Percentiles rank a stretch among this genome's conserved stretches.
These are phyloP conservation scores for Phorcus lineatus DNA, from an alignment of 2,888 invertebrate genomes.

Conservation along the genomic window DNA sequence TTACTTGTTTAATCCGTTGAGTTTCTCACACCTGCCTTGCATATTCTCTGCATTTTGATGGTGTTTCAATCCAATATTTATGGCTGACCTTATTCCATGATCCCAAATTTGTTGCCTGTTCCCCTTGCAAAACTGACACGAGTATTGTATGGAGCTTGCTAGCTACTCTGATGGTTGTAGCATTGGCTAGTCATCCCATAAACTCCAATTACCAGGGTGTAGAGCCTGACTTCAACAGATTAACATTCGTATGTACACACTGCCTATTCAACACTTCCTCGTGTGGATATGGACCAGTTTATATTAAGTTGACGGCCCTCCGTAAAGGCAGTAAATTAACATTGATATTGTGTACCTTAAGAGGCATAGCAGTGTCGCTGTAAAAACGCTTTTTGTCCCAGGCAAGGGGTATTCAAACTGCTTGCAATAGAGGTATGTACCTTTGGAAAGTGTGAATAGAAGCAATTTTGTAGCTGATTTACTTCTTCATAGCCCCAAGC, in stretches of 20 bases:
- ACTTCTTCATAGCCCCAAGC: slow-evolving; percentile 8
- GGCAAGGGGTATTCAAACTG: slow-evolving; percentile 7
- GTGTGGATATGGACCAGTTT: slow-evolving; percentile 9
- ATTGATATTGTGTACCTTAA: slow-evolving; percentile 13
- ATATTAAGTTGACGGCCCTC: slow-evolving; percentile 5
- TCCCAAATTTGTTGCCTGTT: slow-evolving; percentile 5
- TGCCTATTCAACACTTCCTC: slow-evolving; percentile 9
- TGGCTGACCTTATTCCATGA: neutral
- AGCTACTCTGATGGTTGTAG: neutral
- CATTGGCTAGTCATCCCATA: neutral
- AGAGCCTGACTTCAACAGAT: slow-evolving; percentile 9
- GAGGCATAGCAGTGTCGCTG: neutral
- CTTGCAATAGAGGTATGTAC: slow-evolving; percentile 17
- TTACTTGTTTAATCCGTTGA: slow-evolving; percentile 9
- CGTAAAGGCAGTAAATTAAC: slow-evolving; percentile 22
- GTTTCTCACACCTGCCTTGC: slow-evolving; percentile 17
- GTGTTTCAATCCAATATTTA: slow-evolving; percentile 4
- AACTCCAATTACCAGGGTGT: neutral
- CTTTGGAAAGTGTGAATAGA: slow-evolving; percentile 17
- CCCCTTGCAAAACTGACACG: neutral
- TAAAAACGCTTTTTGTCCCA: slow-evolving; percentile 5
- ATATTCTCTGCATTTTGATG: slow-evolving; percentile 22
- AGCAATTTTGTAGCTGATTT: slow-evolving; percentile 26
- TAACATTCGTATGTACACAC: slow-evolving; percentile 19
- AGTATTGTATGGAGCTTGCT: neutral